Percentiles rank a stretch among this genome's conserved stretches.
phyloP scores from a whole-genome alignment of 2,113 vertebrate genomes.

The Ameiurus melas region DNA sequence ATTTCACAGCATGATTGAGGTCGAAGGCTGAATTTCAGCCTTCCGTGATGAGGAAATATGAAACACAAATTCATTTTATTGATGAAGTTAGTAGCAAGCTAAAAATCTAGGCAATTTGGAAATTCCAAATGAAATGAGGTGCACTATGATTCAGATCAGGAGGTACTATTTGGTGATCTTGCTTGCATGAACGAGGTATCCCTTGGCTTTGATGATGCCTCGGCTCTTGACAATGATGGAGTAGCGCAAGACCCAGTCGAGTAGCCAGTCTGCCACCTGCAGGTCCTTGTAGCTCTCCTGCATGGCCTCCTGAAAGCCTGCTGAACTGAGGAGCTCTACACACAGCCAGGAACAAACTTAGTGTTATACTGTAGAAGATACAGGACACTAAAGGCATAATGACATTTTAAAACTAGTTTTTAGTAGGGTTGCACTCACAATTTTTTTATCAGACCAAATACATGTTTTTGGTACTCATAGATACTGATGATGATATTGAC shows the following conservation, averaged over 20 bases:
- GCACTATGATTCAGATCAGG: not conserved
- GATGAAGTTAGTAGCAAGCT: not conserved
- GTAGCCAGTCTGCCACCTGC: slow-evolving; percentile 80
- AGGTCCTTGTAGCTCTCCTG: slow-evolving; percentile 79
- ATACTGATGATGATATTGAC: not conserved
- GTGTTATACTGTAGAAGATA: not conserved
- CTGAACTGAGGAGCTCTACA: slow-evolving; percentile 89
- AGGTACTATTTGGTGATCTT: slow-evolving; percentile 71
- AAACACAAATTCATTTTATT: not conserved
- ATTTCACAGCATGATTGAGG: slow-evolving; percentile 12
- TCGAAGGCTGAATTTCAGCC: slow-evolving; percentile 15
- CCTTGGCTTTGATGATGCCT: slow-evolving; percentile 98
- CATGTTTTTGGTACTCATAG: not conserved
- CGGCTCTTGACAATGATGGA: slow-evolving; percentile 96
- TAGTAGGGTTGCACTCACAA: not conserved
- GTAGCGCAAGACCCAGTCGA: slow-evolving; percentile 94
- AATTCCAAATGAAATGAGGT: not conserved
- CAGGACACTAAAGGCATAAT: not conserved
- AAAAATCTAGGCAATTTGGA: not conserved
- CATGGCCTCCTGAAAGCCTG: slow-evolving; percentile 87
- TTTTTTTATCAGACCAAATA: not conserved
- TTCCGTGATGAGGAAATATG: not conserved
- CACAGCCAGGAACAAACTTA: slow-evolving; percentile 43
- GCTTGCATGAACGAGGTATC: slow-evolving; percentile 91
- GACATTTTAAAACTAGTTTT: not conserved